Conservation (phyloP, 1,140 invertebrate genomes). For the Orchestia grillus region DNA sequence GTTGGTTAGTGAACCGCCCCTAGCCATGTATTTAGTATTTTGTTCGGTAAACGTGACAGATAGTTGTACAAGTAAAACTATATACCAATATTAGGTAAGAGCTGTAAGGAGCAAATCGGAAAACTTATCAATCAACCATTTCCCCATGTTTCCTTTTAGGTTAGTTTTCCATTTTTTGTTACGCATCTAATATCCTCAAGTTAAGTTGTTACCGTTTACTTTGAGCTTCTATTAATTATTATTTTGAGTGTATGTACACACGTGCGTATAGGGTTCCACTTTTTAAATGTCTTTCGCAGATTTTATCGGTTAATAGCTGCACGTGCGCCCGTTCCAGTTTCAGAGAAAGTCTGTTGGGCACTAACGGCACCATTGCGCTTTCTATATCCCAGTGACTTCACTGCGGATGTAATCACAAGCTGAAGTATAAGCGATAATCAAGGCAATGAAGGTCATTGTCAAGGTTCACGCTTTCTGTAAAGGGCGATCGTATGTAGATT, state of each 20-base stretch:
- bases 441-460: not conserved
- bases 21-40: no score
- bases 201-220: no score
- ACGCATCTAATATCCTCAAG: not conserved
- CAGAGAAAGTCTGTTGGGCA: not conserved
- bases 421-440: not conserved
- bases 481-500: not conserved
- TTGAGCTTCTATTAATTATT: no score
- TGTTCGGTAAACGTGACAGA: no score
- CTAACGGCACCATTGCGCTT: not conserved
- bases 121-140: not conserved
- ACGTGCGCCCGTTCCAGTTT: no score
- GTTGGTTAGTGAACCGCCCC: not conserved
- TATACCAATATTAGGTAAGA: no score
- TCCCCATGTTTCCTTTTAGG: not conserved
- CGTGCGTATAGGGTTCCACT: no score
- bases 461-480: not conserved
- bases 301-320: no score
- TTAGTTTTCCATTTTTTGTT: not conserved
- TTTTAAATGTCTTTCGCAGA: no score
- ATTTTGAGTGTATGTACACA: no score
- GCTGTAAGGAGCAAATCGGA: no score
- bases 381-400: not conserved
- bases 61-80: no score
- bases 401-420: not conserved